Conservation (phyloP, 2,797 vertebrate species). For the Hyperoplus lanceolatus region DNA sequence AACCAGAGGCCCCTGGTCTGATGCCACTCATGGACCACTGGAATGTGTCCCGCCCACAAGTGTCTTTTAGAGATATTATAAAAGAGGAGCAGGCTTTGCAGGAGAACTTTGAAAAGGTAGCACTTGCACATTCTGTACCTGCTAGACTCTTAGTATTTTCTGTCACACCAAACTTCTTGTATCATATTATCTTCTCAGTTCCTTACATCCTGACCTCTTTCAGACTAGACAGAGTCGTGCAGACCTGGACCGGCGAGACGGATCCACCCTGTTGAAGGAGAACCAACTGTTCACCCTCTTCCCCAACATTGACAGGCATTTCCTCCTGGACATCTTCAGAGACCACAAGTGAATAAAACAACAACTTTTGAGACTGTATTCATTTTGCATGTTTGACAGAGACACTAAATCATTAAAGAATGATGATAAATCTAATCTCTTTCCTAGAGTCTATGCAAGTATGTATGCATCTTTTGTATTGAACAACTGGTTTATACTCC, state of each 20-base stretch:
- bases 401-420: no score
- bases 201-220: neutral
- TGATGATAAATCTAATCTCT: no score
- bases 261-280: conserved; percentile 92
- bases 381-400: neutral
- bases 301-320: conserved; percentile 92
- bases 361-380: neutral
- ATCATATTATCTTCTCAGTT: neutral
- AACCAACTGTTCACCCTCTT: conserved; percentile 92
- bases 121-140: neutral
- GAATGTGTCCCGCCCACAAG: conserved; percentile 87
- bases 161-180: neutral
- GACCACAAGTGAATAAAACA: conserved; percentile 90
- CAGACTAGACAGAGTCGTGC: conserved; percentile 76
- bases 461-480: neutral
- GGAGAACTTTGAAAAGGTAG: conserved; percentile 90
- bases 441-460: neutral
- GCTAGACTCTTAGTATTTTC: no score
- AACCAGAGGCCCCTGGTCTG: conserved; percentile 66
- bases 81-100: conserved; percentile 94
- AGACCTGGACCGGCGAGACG: conserved; percentile 87
- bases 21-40: conserved; percentile 93
- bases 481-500: neutral
- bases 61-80: conserved; percentile 96
- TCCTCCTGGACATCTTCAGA: conserved; percentile 94